A percentile compares a stretch with the other conserved stretches of the same genome.
Conservation (phyloP, 2,113 vertebrate genomes). For the Kryptolebias marmoratus region DNA sequence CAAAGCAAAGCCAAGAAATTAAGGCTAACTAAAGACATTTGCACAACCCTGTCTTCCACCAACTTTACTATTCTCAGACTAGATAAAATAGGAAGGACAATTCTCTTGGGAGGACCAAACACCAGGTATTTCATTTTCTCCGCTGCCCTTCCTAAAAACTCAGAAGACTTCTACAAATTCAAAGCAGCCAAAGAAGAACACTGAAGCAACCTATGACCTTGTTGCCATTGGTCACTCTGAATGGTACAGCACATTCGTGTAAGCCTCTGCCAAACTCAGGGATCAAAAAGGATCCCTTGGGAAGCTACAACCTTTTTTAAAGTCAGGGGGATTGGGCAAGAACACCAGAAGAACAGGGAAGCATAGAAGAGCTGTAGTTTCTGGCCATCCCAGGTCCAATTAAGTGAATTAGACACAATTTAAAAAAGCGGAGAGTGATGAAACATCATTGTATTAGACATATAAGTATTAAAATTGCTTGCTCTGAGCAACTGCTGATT, state of each 20-base stretch:
- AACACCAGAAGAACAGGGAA: conserved; percentile 1
- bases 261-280: conserved; percentile 29
- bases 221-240: conserved; percentile 45
- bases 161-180: conserved; percentile 49
- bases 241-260: conserved; percentile 13
- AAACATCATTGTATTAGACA: conserved; percentile 65
- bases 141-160: conserved; percentile 41
- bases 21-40: neutral
- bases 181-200: conserved; percentile 45
- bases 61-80: conserved; percentile 18
- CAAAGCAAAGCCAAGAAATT: neutral
- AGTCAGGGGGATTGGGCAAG: conserved; percentile 40
- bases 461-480: conserved; percentile 56
- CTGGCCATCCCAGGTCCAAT: no score
- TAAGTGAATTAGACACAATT: neutral
- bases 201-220: conserved; percentile 28
- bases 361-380: no score
- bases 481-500: conserved; percentile 65
- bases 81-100: conserved; percentile 8
- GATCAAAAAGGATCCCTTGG: conserved; percentile 41
- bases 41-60: neutral
- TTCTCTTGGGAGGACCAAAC: conserved; percentile 32
- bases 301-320: conserved; percentile 36
- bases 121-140: conserved; percentile 27
- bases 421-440: conserved; percentile 9